phyloP scores from a whole-genome alignment of 2,888 invertebrate genomes.

The Branchellion lobata region DNA sequence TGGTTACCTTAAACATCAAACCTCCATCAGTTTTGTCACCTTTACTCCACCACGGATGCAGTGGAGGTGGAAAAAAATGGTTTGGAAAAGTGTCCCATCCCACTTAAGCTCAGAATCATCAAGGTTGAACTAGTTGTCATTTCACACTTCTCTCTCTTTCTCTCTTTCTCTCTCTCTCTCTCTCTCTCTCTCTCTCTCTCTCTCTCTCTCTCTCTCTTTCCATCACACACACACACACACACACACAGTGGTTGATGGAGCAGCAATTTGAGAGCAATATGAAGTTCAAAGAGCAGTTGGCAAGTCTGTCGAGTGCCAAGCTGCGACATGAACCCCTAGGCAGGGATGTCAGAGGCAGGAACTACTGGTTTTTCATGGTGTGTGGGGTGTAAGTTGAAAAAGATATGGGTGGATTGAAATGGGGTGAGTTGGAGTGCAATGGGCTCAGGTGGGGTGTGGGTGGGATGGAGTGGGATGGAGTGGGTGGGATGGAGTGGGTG shows the following conservation, averaged over 20 bases:
- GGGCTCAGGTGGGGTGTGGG: too few relatives aligned
- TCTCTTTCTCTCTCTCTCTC: too few relatives aligned
- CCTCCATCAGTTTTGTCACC: constrained; percentile 74
- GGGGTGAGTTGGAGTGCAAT: too few relatives aligned
- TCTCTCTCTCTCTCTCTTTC: too few relatives aligned
- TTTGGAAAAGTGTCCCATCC: constrained; percentile 84
- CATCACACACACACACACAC: too few relatives aligned
- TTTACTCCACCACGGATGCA: constrained; percentile 84
- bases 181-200: constrained; percentile 60
- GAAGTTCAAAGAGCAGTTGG: constrained; percentile 79
- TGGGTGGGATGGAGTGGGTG: too few relatives aligned
- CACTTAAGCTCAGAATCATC: constrained; percentile 75
- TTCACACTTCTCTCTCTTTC: not conserved
- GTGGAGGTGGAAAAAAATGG: constrained; percentile 95
- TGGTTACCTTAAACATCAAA: not conserved
- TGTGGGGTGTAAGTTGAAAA: constrained; percentile 49
- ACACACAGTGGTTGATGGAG: constrained; percentile 78
- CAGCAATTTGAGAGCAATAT: constrained; percentile 89
- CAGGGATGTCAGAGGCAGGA: constrained; percentile 82
- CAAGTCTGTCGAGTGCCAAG: constrained; percentile 71
- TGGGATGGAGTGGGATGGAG: too few relatives aligned
- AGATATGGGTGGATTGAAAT: too few relatives aligned
- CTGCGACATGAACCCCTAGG: constrained; percentile 86
- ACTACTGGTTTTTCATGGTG: constrained; percentile 82
- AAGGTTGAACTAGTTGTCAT: constrained; percentile 38